Evolutionary conservation across 2,888 invertebrate species (phyloP).

Genomic region (Habrosyne pyritoides): DNA sequence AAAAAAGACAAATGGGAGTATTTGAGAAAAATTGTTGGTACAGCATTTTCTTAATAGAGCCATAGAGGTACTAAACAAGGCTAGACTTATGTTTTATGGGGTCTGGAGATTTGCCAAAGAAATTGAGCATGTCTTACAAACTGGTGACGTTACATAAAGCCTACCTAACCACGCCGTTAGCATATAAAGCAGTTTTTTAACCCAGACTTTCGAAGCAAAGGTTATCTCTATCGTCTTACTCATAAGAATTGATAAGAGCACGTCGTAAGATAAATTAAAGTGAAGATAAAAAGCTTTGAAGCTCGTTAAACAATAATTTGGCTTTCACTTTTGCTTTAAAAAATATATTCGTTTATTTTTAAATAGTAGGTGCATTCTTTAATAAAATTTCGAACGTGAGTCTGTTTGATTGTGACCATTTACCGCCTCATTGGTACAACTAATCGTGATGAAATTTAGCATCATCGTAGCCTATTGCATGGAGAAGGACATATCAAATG

Average conservation of each 20-base stretch:
- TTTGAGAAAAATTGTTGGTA: background rate
- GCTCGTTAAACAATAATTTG: background rate
- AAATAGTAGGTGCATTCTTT: no score
- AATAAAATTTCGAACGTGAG: no score
- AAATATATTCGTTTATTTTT: background rate
- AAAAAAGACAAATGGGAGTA: background rate
- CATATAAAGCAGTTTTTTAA: constrained; percentile 1
- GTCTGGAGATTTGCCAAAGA: background rate
- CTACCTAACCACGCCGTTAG: constrained; percentile 3
- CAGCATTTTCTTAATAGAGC: background rate
- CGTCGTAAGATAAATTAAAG: background rate
- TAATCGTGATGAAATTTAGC: no score
- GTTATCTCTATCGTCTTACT: background rate
- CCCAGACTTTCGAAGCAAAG: background rate
- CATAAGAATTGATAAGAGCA: background rate
- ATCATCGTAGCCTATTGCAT: no score
- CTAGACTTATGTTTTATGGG: constrained; percentile 5
- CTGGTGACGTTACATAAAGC: constrained; percentile 1
- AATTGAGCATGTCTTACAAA: background rate
- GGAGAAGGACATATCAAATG: no score
- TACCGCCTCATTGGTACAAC: no score
- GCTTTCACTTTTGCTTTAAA: background rate
- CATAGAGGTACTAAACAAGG: background rate
- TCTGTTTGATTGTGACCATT: no score
- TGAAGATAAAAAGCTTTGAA: background rate